Evolutionary conservation across 1,140 invertebrate species (phyloP), one percentile per base, ranked within the genome.

Genomic region (Saccostrea echinata): DNA sequence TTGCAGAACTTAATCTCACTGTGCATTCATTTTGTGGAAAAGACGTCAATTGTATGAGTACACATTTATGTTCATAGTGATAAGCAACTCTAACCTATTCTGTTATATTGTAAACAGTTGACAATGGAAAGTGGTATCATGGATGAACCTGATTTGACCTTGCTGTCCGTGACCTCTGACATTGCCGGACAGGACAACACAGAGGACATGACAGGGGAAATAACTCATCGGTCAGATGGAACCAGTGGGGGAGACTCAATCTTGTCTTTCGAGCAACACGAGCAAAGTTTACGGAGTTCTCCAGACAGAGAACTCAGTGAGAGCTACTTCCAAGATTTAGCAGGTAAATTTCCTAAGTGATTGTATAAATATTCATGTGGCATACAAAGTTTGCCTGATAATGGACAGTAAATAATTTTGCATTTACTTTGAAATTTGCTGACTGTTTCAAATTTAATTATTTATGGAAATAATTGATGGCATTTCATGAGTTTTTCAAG

Each of bases 191-290:
- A 27, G 30, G 82, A 84, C 21, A 27, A 89, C 81, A 51, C 88
- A 55, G 35, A 90, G 61, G 76, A 89, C 82, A 57, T 90, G 33
- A 80, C 88, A 68, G 30, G 88, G 84, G 83, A 88, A 30, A 53
- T 84, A 18, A 87, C 88, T 21, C 86, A 87, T 16, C 68, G 76
- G 16, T 87, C 86, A 16, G 84, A 84, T 16, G 86, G 71, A 9
- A 52, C 71, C 35, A 86, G 88, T 33, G 88, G 86, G 35, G 64
- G 83, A 68, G 88, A 91, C 81, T 91, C 91, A 21, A 86, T 91
- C 11, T 84, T 90, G 85, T 91, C 91, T 27, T 91, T 91, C 84
- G 91, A 91, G 64, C 89, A 91, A 83, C 91, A 91, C 82, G 91
- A 91, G 68, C 88, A 84, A 6, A 88, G 86, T 51, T 43, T 82